Percentiles rank a stretch among this genome's conserved stretches.
phyloP scores from a whole-genome alignment of 2,888 invertebrate species.

The Erpobdella octoculata region DNA sequence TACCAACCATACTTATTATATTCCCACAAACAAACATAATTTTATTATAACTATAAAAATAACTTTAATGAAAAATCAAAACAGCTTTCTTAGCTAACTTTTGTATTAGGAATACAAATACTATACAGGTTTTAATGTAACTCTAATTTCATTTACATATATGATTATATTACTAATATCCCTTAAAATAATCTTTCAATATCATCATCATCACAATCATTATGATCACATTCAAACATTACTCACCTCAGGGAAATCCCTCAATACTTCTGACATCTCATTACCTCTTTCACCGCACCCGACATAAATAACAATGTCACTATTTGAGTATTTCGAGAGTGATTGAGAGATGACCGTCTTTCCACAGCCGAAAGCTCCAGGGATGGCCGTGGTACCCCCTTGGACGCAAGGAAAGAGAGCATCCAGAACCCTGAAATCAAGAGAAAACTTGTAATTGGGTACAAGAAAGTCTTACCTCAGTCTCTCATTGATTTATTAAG shows the following conservation, averaged over 20 bases:
- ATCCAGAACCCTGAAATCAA: constrained; percentile 72
- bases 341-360: constrained; percentile 99
- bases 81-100: too few species aligned
- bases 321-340: constrained; percentile 97
- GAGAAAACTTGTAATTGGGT: background rate
- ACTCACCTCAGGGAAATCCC: constrained; percentile 83
- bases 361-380: constrained; percentile 98
- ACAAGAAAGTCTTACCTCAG: too few species aligned
- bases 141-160: background rate
- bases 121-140: too few species aligned
- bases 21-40: too few species aligned
- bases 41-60: too few species aligned
- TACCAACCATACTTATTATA: too few species aligned
- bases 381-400: constrained; percentile 96
- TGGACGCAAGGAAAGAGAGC: constrained; percentile 98
- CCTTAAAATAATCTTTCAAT: background rate
- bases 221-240: too few species aligned
- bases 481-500: too few species aligned
- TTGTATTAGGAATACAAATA: too few species aligned
- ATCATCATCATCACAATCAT: too few species aligned
- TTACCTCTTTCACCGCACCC: constrained; percentile 99
- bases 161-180: background rate
- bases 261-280: constrained; percentile 97
- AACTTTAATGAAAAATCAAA: too few species aligned
- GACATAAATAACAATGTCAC: constrained; percentile 97